Percentiles rank a stretch among this genome's conserved stretches.
phyloP scores from a whole-genome alignment of 2,797 vertebrate species.

The Pipistrellus nathusii region DNA sequence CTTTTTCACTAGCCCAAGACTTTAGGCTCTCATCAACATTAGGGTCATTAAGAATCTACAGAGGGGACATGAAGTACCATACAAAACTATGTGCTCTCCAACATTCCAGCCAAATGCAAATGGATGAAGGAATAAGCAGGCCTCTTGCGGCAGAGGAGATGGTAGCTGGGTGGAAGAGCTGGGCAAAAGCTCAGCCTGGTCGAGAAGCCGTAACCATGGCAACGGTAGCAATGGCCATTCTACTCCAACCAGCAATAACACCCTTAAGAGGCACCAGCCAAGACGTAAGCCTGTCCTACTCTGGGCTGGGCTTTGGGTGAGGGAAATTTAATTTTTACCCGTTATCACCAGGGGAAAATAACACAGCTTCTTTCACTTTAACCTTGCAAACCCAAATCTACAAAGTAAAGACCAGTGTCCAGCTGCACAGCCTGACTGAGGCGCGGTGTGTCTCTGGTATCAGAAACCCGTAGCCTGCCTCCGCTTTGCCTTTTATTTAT shows the following conservation, averaged over 20 bases:
- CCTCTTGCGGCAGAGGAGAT: neutral
- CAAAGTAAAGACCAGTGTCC: neutral
- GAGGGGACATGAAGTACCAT: neutral
- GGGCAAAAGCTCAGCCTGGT: neutral
- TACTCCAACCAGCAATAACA: neutral
- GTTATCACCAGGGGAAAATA: neutral
- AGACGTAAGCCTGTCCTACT: neutral
- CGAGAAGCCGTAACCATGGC: slow-evolving; percentile 35
- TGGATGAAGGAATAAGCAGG: neutral
- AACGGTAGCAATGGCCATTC: neutral
- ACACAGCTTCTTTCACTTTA: neutral
- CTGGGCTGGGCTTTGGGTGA: neutral
- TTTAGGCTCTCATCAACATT: neutral
- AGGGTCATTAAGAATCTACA: neutral
- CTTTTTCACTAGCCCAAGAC: neutral
- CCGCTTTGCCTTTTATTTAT: neutral
- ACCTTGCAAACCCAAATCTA: neutral
- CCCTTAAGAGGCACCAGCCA: neutral
- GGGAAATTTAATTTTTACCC: slow-evolving; percentile 7
- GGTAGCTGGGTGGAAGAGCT: neutral
- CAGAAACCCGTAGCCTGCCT: neutral
- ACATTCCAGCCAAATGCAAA: neutral
- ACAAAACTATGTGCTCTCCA: neutral
- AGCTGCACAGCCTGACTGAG: neutral
- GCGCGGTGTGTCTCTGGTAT: neutral